These are phyloP conservation scores for Eristalis arbustorum DNA, from an alignment of 2,888 invertebrate species.

Conservation along the genomic window DNA sequence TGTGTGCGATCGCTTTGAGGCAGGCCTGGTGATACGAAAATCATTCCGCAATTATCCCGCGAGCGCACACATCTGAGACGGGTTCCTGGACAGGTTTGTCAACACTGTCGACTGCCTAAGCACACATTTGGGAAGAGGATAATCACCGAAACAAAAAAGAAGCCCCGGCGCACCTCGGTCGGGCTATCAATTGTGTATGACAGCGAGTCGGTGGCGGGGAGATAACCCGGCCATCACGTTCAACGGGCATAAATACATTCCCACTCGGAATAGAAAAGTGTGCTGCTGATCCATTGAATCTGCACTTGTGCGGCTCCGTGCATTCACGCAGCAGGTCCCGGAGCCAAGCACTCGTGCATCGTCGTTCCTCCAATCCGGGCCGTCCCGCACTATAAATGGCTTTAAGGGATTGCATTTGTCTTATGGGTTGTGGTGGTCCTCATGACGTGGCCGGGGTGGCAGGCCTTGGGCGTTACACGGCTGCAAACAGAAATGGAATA, in stretches of 20 bases:
- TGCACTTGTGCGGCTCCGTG: conserved; percentile 8
- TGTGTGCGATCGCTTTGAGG: neutral
- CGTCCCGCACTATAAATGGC: conserved; percentile 18
- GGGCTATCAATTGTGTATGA: conserved; percentile 56
- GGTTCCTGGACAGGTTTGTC: conserved; percentile 46
- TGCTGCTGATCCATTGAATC: neutral
- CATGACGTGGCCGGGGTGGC: conserved; percentile 19
- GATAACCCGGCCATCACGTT: conserved; percentile 24
- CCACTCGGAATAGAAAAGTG: neutral
- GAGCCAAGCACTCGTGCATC: conserved; percentile 13
- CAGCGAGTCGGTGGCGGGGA: conserved; percentile 3
- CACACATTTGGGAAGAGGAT: conserved; percentile 9
- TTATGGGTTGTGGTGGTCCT: conserved; percentile 45
- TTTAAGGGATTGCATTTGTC: conserved; percentile 60
- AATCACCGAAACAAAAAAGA: conserved; percentile 8
- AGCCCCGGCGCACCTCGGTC: conserved; percentile 1
- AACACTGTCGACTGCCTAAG: conserved; percentile 27
- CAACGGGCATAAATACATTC: conserved; percentile 14
- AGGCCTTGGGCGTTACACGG: conserved; percentile 33
- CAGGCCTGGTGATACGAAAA: conserved; percentile 13
- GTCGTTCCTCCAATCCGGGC: conserved; percentile 26
- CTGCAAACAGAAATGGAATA: conserved; percentile 35
- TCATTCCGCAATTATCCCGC: conserved; percentile 32
- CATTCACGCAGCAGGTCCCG: conserved; percentile 49
- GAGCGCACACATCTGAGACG: neutral